A percentile compares a stretch with the other conserved stretches of the same genome.
Evolutionary conservation across 2,113 vertebrate species (phyloP).

Genomic region (Panthera uncia): DNA sequence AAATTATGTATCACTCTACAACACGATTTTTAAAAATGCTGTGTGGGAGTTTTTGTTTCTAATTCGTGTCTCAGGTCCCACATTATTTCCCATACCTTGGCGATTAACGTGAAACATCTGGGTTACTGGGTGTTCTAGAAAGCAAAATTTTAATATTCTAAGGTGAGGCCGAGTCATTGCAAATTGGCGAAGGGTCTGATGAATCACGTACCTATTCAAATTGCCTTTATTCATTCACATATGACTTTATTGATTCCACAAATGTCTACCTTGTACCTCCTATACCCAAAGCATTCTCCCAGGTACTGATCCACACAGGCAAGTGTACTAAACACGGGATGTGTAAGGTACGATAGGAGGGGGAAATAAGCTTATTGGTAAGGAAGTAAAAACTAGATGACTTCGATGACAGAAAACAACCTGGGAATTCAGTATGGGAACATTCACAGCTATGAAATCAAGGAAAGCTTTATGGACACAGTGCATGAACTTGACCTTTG

Average conservation of each 20-base stretch:
- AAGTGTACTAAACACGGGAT: too few relatives aligned
- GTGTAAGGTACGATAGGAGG: too few relatives aligned
- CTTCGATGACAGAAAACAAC: background rate
- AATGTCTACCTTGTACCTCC: too few relatives aligned
- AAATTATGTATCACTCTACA: background rate
- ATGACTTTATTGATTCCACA: fast-evolving
- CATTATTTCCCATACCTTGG: background rate
- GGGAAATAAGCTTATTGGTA: background rate
- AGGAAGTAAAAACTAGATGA: background rate
- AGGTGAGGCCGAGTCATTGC: background rate
- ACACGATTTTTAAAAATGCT: background rate
- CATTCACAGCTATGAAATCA: background rate
- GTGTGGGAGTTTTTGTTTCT: background rate
- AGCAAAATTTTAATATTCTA: background rate
- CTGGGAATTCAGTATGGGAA: background rate
- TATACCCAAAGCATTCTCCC: background rate
- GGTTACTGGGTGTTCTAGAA: background rate
- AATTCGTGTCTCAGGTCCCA: background rate
- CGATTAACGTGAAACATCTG: background rate
- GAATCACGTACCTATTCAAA: background rate
- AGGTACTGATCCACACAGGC: fast-evolving
- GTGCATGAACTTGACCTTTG: fast-evolving
- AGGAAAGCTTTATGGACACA: background rate
- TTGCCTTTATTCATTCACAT: background rate
- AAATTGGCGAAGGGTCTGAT: fast-evolving